Evolutionary conservation across 2,113 vertebrate species (phyloP).

Genomic region (Oncorhynchus keta): DNA sequence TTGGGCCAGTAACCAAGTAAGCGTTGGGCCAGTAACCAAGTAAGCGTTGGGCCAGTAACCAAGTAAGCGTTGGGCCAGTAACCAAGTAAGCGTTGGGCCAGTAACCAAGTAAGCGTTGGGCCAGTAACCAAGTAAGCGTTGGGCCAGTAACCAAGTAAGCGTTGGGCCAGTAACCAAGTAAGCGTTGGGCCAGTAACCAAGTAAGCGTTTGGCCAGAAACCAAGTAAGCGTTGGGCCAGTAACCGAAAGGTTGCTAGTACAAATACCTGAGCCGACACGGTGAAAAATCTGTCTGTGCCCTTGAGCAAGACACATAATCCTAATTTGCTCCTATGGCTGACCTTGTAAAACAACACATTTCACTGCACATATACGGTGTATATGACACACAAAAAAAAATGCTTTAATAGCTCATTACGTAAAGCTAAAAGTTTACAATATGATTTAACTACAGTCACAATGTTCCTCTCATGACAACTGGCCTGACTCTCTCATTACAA

Average conservation of each 20-base stretch:
- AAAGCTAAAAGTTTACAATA: not conserved
- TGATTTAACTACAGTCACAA: not conserved
- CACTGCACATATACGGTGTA: not conserved
- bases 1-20: too few relatives aligned
- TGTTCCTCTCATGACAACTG: not conserved
- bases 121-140: conserved; percentile 14
- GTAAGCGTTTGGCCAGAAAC: conserved; percentile 10
- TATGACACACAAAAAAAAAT: too few relatives aligned
- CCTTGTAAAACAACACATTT: not conserved
- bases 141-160: conserved; percentile 12
- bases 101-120: not conserved
- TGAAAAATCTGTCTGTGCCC: too few relatives aligned
- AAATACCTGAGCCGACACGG: too few relatives aligned
- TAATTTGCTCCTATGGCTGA: too few relatives aligned
- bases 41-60: conserved; percentile 11
- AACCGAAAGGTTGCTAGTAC: not conserved
- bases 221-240: conserved; percentile 14
- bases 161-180: conserved; percentile 11
- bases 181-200: conserved; percentile 12
- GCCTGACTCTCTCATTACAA: not conserved
- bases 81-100: conserved; percentile 13
- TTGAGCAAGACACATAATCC: not conserved
- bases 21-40: conserved; percentile 13
- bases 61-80: conserved; percentile 14
- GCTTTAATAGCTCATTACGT: not conserved